These are phyloP conservation scores for Plemyria rubiginata DNA, from an alignment of 2,888 invertebrate species.

Conservation along the genomic window DNA sequence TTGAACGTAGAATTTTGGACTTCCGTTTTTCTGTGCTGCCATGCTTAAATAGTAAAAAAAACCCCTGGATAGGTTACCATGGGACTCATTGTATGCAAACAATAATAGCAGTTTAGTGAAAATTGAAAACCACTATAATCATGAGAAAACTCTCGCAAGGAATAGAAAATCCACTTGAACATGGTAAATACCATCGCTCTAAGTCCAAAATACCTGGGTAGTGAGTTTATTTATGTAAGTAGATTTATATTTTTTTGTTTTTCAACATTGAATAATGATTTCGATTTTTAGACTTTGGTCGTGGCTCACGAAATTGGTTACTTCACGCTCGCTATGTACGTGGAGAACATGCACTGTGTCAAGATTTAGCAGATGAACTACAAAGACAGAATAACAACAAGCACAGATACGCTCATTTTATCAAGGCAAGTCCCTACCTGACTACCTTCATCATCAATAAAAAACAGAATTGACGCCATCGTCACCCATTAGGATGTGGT, in stretches of 20 bases:
- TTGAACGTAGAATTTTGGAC: neutral
- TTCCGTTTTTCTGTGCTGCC: conserved; percentile 22
- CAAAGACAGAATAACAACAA: conserved; percentile 65
- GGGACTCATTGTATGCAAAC: neutral
- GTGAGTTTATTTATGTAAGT: no score
- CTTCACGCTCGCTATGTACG: conserved; percentile 75
- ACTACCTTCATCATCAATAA: no score
- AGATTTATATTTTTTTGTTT: no score
- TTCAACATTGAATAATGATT: no score
- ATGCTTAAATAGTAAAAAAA: conserved; percentile 1
- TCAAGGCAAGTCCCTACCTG: conserved; percentile 58
- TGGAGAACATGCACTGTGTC: conserved; percentile 70
- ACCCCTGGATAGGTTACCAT: conserved; percentile 6
- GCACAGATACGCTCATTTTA: conserved; percentile 73
- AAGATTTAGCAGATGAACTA: conserved; percentile 68
- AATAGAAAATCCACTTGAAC: conserved; percentile 39
- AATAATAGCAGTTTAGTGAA: neutral
- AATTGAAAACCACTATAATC: neutral
- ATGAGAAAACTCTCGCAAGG: conserved; percentile 44
- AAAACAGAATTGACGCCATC: no score
- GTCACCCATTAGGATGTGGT: no score
- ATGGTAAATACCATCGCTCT: conserved; percentile 38
- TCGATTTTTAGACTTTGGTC: conserved; percentile 60
- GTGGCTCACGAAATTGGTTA: conserved; percentile 72
- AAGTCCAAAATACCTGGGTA: no score